phyloP scores from a whole-genome alignment of 2,797 vertebrate species.

The Onychomys torridus region DNA sequence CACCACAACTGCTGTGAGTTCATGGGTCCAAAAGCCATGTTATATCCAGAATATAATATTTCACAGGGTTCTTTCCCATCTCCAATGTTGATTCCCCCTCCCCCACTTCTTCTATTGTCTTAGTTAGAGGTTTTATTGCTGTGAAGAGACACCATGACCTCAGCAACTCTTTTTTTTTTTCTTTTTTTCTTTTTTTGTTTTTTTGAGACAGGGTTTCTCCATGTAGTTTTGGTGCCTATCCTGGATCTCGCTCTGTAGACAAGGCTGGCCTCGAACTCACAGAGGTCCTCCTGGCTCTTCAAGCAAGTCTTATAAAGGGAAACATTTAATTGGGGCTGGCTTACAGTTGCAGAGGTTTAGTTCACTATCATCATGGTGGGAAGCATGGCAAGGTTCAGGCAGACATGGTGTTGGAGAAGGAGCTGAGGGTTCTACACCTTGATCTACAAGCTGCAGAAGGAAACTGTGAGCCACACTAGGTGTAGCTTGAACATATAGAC shows the following conservation, averaged over 20 bases:
- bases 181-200: too few relatives aligned
- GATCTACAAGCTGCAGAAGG: neutral
- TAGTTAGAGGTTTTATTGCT: neutral
- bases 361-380: neutral
- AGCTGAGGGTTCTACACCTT: neutral
- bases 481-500: neutral
- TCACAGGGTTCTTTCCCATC: neutral
- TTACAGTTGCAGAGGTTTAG: neutral
- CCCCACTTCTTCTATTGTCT: neutral
- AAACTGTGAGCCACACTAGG: neutral
- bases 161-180: neutral
- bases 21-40: neutral
- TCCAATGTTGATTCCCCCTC: neutral
- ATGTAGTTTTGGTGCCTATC: too few relatives aligned
- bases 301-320: neutral
- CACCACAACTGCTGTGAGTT: neutral
- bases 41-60: neutral
- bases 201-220: too few relatives aligned
- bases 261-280: too few relatives aligned
- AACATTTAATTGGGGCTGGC: neutral
- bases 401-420: neutral
- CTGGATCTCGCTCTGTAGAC: too few relatives aligned
- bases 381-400: neutral
- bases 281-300: too few relatives aligned
- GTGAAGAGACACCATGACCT: neutral